Evolutionary conservation across 2,888 invertebrate species (phyloP).

Genomic region (Agrilus cyanescens): DNA sequence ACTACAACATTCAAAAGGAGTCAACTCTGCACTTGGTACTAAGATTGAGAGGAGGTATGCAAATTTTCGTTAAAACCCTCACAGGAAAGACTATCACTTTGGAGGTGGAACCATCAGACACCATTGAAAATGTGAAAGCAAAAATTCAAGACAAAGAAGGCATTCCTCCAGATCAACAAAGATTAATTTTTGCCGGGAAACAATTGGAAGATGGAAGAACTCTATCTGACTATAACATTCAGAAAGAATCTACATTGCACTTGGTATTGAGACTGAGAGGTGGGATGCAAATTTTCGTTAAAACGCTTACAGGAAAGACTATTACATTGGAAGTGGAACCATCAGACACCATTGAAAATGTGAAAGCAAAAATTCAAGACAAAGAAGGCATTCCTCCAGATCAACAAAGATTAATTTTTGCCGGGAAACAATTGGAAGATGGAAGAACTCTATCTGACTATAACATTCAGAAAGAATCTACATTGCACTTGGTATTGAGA

Average conservation of each 20-base stretch:
- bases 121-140: constrained; percentile 47
- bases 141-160: constrained; percentile 61
- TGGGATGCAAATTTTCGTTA: constrained; percentile 46
- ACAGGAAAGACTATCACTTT: constrained; percentile 47
- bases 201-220: constrained; percentile 56
- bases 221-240: constrained; percentile 50
- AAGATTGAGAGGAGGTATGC: constrained; percentile 54
- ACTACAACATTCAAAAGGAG: constrained; percentile 56
- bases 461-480: constrained; percentile 87
- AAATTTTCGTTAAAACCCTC: constrained; percentile 50
- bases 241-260: constrained; percentile 45
- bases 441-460: constrained; percentile 47
- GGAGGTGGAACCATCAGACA: constrained; percentile 45
- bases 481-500: constrained; percentile 81
- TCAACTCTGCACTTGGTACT: constrained; percentile 45
- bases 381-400: constrained; percentile 86
- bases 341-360: constrained; percentile 46
- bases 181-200: constrained; percentile 71
- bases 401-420: constrained; percentile 79
- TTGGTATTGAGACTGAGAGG: constrained; percentile 47
- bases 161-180: constrained; percentile 76
- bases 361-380: constrained; percentile 66
- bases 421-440: constrained; percentile 60
- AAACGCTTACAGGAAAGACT: constrained; percentile 43
- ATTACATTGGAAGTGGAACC: constrained; percentile 41